Base-by-base conservation (phyloP, 2,113 vertebrate species). In the Charina bottae region DNA sequence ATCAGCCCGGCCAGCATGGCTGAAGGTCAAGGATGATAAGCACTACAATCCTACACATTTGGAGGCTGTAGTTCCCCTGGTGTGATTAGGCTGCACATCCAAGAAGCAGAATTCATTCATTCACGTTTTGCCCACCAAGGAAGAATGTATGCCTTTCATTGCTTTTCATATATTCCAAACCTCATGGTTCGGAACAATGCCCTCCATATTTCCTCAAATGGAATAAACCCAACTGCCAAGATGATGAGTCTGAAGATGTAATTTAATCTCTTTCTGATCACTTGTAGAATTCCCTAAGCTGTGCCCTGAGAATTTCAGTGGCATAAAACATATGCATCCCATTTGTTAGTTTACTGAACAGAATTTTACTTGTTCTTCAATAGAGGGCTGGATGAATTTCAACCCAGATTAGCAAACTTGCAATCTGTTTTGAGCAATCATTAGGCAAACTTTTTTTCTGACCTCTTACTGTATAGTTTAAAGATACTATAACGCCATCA, bases 301-400 rank as follows among this genome's bases (percentile, higher is more conserved):
- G 13, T 78, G 33, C 68, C 68, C 68, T 78, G 68, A 90, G 89
- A 94, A 86, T 94, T 95, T 78, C 93, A 68, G 53, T 0, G 28
- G 9, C 28, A 62, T 90, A 92, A 94, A 60, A 93, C 88, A 85
- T 85, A 90, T 89, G 24, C 26, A 4, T 24, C 21, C 21, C 88
- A 3, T 26, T 89, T 37, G 33, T 9, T 78, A 78, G 37, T n/a
- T 17, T 85, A 21, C 0, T 78, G 87, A 3, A 94, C 72, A 95
- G 33, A 91, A 33, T 42, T 94, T 56, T 92, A 33, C 72, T 60
- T 93, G 24, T 85, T 93, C 91, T 91, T 93, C 72, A 49, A 72
- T 42, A n/a, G 68, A 94, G 91, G 93, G 93, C 88, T 1, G 17
- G 46, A 68, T 93, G 87, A 23, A 54, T 95, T 94, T 95, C 64